Conservation (phyloP, 1,140 invertebrate genomes). For the Drosophila pandora region DNA sequence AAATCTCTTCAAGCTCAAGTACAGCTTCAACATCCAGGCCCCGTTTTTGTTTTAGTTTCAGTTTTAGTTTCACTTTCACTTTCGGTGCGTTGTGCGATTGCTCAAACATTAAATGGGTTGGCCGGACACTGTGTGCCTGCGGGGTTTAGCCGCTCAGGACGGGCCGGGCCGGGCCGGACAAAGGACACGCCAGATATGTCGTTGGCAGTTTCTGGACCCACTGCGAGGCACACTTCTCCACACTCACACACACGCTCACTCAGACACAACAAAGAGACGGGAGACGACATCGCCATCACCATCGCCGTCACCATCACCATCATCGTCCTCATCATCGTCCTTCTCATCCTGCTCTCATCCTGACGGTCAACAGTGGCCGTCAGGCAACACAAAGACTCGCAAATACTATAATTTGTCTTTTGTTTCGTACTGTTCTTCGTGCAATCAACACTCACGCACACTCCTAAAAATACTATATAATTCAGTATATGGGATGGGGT, state of each 20-base stretch:
- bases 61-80: conserved; percentile 29
- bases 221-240: background rate
- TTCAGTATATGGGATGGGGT: background rate
- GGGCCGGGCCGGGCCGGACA: conserved; percentile 16
- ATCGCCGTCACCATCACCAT: background rate
- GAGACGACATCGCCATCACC: conserved; percentile 6
- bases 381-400: conserved; percentile 55
- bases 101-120: conserved; percentile 59
- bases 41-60: conserved; percentile 19
- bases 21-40: conserved; percentile 21
- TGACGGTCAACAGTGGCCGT: conserved; percentile 48
- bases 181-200: conserved; percentile 52
- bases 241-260: conserved; percentile 9
- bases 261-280: conserved; percentile 36
- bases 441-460: conserved; percentile 27
- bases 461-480: conserved; percentile 32
- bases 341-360: conserved; percentile 12
- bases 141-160: conserved; percentile 25
- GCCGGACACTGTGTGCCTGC: conserved; percentile 43
- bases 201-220: conserved; percentile 32
- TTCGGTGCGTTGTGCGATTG: conserved; percentile 20
- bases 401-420: conserved; percentile 62
- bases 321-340: conserved; percentile 17
- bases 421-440: conserved; percentile 28
- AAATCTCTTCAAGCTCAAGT: conserved; percentile 30